A percentile compares a stretch with the other conserved stretches of the same genome.
These are phyloP conservation scores for Dicyrtoma fusca DNA, from an alignment of 2,888 invertebrate genomes.

Conservation along the genomic window DNA sequence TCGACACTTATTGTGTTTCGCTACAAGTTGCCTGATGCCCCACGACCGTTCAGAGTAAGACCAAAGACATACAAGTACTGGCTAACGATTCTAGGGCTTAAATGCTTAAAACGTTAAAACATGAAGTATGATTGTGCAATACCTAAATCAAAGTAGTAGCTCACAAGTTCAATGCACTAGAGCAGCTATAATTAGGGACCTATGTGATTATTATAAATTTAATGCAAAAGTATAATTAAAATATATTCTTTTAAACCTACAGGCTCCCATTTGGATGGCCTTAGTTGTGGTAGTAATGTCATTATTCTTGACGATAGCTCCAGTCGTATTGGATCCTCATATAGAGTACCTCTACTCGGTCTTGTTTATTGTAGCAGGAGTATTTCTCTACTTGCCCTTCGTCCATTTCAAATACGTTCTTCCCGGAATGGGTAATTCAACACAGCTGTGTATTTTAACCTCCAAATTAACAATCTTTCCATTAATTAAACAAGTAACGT, in stretches of 20 bases:
- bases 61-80: not conserved
- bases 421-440: constrained; percentile 57
- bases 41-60: constrained; percentile 85
- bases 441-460: not conserved
- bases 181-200: too few species aligned
- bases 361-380: constrained; percentile 60
- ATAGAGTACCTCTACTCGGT: constrained; percentile 61
- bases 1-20: constrained; percentile 89
- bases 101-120: not conserved
- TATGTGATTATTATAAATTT: not conserved
- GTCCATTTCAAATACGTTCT: constrained; percentile 59
- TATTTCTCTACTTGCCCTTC: constrained; percentile 62
- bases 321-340: constrained; percentile 61
- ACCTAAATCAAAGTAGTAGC: too few species aligned
- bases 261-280: constrained; percentile 60
- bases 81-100: not conserved
- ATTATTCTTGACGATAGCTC: constrained; percentile 61
- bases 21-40: constrained; percentile 88
- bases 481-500: too few species aligned
- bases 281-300: constrained; percentile 60
- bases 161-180: too few species aligned
- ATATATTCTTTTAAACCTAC: constrained; percentile 56
- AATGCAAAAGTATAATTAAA: too few species aligned
- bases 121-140: too few species aligned
- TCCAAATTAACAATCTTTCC: too few species aligned